These are phyloP conservation scores for Apteryx mantelli DNA, from an alignment of 2,113 vertebrate species.

Conservation along the genomic window DNA sequence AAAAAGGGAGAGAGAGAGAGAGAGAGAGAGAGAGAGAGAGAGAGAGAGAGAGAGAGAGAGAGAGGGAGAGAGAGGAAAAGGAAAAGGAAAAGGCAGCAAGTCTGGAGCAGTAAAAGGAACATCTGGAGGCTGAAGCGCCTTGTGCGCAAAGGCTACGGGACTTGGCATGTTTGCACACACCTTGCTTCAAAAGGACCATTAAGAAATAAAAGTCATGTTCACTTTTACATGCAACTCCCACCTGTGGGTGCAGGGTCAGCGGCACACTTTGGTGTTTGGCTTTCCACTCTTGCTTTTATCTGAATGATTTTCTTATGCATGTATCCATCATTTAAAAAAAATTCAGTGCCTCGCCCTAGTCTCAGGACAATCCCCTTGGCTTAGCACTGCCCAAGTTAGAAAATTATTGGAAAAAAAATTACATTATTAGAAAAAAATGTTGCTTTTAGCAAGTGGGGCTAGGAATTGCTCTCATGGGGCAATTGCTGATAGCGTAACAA, in stretches of 20 bases:
- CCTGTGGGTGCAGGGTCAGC: neutral
- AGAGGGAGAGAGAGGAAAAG: too few relatives aligned
- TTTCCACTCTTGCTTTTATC: neutral
- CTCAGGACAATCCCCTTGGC: neutral
- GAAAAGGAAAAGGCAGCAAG: neutral
- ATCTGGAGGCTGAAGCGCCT: slow-evolving; percentile 42
- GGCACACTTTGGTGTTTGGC: neutral
- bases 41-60: too few relatives aligned
- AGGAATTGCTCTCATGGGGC: too few relatives aligned
- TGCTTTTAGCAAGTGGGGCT: neutral
- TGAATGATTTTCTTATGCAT: neutral
- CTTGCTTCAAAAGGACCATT: slow-evolving; percentile 45
- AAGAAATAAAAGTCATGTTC: neutral
- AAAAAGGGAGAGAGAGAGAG: too few relatives aligned
- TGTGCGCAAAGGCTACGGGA: slow-evolving; percentile 39
- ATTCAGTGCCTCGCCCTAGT: neutral
- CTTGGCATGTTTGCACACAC: slow-evolving; percentile 40
- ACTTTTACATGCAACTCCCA: neutral
- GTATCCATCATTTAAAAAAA: slow-evolving; percentile 13
- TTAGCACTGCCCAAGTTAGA: neutral
- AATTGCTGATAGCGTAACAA: neutral
- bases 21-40: too few relatives aligned
- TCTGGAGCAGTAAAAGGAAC: neutral
- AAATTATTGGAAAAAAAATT: neutral
- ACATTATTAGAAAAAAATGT: rapidly evolving